These are phyloP conservation scores for Trichosurus vulpecula DNA, from an alignment of 2,797 vertebrate genomes.

Conservation along the genomic window DNA sequence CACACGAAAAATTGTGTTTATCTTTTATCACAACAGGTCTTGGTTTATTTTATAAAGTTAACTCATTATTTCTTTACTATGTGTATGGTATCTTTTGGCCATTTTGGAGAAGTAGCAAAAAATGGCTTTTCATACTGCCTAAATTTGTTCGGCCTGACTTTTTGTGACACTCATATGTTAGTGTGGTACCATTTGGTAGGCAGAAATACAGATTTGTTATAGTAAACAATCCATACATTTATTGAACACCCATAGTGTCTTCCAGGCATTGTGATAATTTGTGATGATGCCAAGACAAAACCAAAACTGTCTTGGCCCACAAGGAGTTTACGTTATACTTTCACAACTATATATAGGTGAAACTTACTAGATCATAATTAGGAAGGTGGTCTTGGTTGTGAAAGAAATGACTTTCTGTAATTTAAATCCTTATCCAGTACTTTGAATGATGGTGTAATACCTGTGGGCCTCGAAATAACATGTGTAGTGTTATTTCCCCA, in stretches of 20 bases:
- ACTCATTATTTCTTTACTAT: not conserved
- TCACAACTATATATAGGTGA: not conserved
- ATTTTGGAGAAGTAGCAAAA: not conserved
- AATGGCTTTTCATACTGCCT: not conserved
- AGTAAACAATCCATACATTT: not conserved
- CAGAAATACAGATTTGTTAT: not conserved
- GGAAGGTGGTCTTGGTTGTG: not conserved
- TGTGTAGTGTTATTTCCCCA: not conserved
- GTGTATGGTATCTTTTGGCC: not conserved
- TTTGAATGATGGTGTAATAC: not conserved
- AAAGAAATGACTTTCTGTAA: not conserved
- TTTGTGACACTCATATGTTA: not conserved
- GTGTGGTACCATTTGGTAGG: not conserved
- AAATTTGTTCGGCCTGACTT: not conserved
- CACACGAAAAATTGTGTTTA: not conserved
- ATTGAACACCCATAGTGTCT: not conserved
- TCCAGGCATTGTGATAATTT: not conserved
- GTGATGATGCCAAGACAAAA: not conserved
- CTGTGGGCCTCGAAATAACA: not conserved
- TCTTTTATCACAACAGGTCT: not conserved
- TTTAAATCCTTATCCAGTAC: not conserved
- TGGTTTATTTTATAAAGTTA: not conserved
- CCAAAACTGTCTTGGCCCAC: not conserved
- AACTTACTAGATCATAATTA: not conserved
- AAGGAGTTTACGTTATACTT: not conserved